Conservation (phyloP, 2,113 vertebrate genomes). For the Seriola aureovittata region DNA sequence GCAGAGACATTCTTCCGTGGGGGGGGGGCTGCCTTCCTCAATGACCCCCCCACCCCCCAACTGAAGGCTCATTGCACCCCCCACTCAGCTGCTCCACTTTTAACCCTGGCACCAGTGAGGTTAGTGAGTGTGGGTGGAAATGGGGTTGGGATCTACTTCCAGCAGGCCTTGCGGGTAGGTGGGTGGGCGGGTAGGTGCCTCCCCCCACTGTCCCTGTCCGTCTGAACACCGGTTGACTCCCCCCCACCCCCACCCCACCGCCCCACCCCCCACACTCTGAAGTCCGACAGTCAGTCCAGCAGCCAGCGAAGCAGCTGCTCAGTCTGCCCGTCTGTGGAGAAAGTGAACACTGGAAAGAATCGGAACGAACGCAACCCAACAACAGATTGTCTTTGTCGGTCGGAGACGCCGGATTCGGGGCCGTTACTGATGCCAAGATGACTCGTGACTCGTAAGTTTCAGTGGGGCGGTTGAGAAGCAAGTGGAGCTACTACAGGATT, state of each 20-base stretch:
- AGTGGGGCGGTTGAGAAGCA: background rate
- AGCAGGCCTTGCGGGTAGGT: constrained; percentile 23
- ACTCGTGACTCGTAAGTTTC: constrained; percentile 79
- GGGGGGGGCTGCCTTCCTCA: background rate
- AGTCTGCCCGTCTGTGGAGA: constrained; percentile 26
- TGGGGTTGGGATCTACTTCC: background rate
- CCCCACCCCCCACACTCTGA: background rate
- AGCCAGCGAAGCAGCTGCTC: constrained; percentile 46
- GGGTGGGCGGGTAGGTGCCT: constrained; percentile 2
- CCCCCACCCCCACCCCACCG: background rate
- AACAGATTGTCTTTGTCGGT: constrained; percentile 23
- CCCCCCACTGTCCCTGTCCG: constrained; percentile 58
- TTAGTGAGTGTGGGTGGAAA: constrained; percentile 22
- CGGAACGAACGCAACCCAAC: background rate
- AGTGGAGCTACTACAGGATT: background rate
- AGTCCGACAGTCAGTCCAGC: constrained; percentile 37
- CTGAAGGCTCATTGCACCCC: constrained; percentile 18
- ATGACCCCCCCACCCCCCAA: background rate
- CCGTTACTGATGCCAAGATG: constrained; percentile 57
- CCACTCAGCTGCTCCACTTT: constrained; percentile 64
- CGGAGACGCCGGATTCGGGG: constrained; percentile 46
- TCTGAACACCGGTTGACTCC: constrained; percentile 44
- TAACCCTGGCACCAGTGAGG: constrained; percentile 64
- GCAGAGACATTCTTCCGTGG: constrained; percentile 30
- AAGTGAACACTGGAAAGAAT: constrained; percentile 46